These are phyloP conservation scores for Indicator maculatus DNA, from an alignment of 2,113 vertebrate genomes.

Conservation along the genomic window DNA sequence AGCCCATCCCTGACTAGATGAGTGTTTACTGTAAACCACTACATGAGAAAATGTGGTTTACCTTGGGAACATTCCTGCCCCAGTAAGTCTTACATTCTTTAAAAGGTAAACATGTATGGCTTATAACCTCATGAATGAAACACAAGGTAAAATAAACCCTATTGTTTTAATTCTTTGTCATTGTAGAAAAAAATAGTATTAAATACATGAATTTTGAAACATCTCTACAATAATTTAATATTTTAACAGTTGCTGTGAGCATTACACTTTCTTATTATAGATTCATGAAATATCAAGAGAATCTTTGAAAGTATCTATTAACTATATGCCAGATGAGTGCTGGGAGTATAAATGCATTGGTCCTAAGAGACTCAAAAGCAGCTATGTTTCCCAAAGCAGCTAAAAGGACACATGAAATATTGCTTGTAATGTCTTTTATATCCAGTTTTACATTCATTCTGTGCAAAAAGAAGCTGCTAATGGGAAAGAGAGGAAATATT, in stretches of 20 bases:
- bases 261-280: not conserved
- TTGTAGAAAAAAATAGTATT: not conserved
- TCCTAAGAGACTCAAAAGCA: not conserved
- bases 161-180: not conserved
- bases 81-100: not conserved
- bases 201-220: not conserved
- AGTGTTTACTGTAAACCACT: not conserved
- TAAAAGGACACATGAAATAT: constrained; percentile 21
- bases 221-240: not conserved
- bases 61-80: not conserved
- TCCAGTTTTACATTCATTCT: constrained; percentile 14
- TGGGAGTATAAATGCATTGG: not conserved
- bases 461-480: constrained; percentile 31
- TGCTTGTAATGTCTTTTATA: constrained; percentile 15
- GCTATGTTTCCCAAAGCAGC: constrained; percentile 19
- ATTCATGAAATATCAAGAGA: constrained; percentile 8
- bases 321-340: not conserved
- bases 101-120: not conserved
- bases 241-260: not conserved
- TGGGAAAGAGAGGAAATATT: constrained; percentile 38
- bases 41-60: not conserved
- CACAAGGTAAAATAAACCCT: not conserved
- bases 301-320: constrained; percentile 29
- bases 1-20: not conserved
- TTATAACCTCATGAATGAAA: not conserved